phyloP scores from a whole-genome alignment of 2,113 vertebrate genomes.

The Spea multiplicata region DNA sequence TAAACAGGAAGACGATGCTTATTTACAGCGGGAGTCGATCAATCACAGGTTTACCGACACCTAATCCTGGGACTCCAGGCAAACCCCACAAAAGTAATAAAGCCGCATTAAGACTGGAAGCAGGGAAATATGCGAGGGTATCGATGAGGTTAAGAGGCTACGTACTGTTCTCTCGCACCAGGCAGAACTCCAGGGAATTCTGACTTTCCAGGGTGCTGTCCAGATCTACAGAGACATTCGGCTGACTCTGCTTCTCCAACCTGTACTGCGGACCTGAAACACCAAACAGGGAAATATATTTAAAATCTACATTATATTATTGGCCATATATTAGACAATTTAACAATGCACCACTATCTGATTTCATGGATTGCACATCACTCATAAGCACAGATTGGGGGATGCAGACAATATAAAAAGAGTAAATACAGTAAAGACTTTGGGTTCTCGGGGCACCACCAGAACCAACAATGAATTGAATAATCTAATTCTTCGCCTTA shows the following conservation, averaged over 20 bases:
- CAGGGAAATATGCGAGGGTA: background rate
- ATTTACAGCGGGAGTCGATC: conserved; percentile 62
- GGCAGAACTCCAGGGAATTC: conserved; percentile 85
- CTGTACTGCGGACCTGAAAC: conserved; percentile 89
- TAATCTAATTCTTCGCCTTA: no score
- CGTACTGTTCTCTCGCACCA: conserved; percentile 97
- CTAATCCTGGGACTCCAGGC: conserved; percentile 52
- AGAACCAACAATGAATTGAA: no score
- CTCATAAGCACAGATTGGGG: no score
- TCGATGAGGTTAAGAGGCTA: conserved; percentile 49
- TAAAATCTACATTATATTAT: no score
- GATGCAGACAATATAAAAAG: no score
- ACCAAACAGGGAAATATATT: conserved; percentile 57
- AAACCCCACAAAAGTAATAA: no score
- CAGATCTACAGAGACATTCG: conserved; percentile 91
- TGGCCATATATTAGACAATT: no score
- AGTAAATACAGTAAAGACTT: no score
- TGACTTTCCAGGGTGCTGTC: conserved; percentile 94
- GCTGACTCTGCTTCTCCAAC: conserved; percentile 94
- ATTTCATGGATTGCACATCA: no score
- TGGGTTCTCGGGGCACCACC: no score
- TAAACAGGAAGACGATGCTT: conserved; percentile 63
- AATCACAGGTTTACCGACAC: conserved; percentile 61
- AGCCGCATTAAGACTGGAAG: background rate
- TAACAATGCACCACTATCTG: no score